Evolutionary conservation across 2,888 invertebrate genomes (phyloP).

Genomic region (Automeris io): DNA sequence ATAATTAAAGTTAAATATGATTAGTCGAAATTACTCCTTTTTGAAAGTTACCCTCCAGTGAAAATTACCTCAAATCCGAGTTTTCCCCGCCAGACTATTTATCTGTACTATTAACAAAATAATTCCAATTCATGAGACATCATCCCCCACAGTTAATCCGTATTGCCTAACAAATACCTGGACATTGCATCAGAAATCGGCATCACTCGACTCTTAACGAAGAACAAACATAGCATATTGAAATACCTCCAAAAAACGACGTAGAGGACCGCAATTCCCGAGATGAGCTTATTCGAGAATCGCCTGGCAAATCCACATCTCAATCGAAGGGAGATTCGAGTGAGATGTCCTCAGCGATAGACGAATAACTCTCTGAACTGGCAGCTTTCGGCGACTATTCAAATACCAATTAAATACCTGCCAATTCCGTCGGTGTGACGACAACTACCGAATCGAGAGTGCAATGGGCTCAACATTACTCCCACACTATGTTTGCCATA

Average conservation of each 20-base stretch:
- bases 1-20: too few species aligned
- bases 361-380: slow-evolving; percentile 32
- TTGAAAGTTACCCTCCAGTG: too few species aligned
- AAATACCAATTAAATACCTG: slow-evolving; percentile 76
- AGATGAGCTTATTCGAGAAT: slow-evolving; percentile 35
- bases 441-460: slow-evolving; percentile 69
- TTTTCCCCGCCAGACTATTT: too few species aligned
- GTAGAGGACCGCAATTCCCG: slow-evolving; percentile 45
- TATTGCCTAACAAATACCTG: slow-evolving; percentile 69
- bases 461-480: slow-evolving; percentile 56
- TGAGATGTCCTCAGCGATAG: slow-evolving; percentile 22
- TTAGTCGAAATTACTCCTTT: too few species aligned
- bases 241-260: slow-evolving; percentile 65
- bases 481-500: slow-evolving; percentile 63
- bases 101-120: too few species aligned
- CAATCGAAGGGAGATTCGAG: not conserved
- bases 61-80: too few species aligned
- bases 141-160: not conserved
- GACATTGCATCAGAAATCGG: slow-evolving; percentile 38
- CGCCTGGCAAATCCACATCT: slow-evolving; percentile 22
- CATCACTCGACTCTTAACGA: slow-evolving; percentile 44
- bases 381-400: slow-evolving; percentile 46
- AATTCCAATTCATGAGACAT: too few species aligned
- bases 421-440: slow-evolving; percentile 73
- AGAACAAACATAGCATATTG: slow-evolving; percentile 49